These are phyloP conservation scores for Thelaira solivaga DNA, from an alignment of 2,888 invertebrate species.

Conservation along the genomic window DNA sequence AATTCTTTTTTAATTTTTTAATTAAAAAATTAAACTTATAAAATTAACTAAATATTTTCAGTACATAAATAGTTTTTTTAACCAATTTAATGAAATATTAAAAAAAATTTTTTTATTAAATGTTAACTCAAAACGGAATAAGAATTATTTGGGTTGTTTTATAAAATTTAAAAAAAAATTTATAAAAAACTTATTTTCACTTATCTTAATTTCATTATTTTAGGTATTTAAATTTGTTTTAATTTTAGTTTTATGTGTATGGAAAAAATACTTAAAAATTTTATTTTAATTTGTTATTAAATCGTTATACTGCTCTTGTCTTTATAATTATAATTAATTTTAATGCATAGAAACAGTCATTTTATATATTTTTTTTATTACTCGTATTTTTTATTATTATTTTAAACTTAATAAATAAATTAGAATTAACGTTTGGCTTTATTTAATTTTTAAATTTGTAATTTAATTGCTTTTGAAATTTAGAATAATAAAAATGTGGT, in stretches of 20 bases:
- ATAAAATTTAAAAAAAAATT: no score
- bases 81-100: no score
- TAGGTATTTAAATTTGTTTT: background rate
- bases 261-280: slow-evolving; percentile 56
- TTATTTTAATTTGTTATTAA: slow-evolving; percentile 4
- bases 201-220: background rate
- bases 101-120: no score
- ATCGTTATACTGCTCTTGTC: slow-evolving; percentile 51
- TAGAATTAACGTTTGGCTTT: background rate
- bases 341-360: slow-evolving; percentile 26
- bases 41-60: no score
- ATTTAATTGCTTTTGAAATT: slow-evolving; percentile 60
- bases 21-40: no score
- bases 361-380: background rate
- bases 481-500: slow-evolving; percentile 51
- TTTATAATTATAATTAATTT: slow-evolving; percentile 2
- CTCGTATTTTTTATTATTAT: background rate
- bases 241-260: background rate
- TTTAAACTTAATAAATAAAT: slow-evolving; percentile 31
- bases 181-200: no score
- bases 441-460: slow-evolving; percentile 39
- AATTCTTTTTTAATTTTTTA: no score
- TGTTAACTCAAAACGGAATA: no score
- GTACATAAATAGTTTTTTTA: no score
- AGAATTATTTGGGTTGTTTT: no score